These are phyloP conservation scores for Hirtodrosophila cameraria DNA, from an alignment of 2,888 invertebrate species.

Conservation along the genomic window DNA sequence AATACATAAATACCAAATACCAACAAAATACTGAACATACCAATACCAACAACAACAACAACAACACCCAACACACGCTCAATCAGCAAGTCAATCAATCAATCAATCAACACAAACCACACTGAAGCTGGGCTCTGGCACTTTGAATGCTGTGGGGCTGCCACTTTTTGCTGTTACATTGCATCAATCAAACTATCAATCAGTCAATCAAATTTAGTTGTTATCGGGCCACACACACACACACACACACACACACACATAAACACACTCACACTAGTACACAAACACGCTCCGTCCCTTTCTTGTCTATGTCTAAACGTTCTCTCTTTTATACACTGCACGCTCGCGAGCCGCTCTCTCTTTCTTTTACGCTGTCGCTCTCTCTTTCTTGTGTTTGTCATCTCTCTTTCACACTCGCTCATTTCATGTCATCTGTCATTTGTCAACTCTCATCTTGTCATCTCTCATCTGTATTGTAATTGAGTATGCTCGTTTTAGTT, in stretches of 20 bases:
- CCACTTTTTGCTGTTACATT: conserved; percentile 50
- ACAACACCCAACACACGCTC: conserved; percentile 44
- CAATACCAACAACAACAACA: conserved; percentile 15
- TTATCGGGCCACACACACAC: conserved; percentile 36
- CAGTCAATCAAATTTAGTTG: conserved; percentile 23
- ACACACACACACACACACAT: conserved; percentile 10
- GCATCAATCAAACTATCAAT: conserved; percentile 25
- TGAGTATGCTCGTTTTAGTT: conserved; percentile 32
- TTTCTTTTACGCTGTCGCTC: conserved; percentile 4
- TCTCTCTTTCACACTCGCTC: not conserved
- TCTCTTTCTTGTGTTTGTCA: not conserved
- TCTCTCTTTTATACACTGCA: conserved; percentile 41
- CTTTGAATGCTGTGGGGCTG: conserved; percentile 52
- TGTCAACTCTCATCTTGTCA: conserved; percentile 4
- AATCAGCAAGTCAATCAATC: conserved; percentile 56
- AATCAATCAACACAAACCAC: conserved; percentile 50
- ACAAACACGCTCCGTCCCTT: conserved; percentile 8
- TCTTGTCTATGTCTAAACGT: conserved; percentile 10
- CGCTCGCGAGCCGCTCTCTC: conserved; percentile 28
- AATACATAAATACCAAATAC: conserved; percentile 24
- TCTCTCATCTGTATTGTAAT: conserved; percentile 35
- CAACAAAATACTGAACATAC: conserved; percentile 22
- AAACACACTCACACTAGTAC: conserved; percentile 15
- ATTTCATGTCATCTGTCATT: not conserved
- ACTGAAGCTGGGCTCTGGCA: conserved; percentile 15